Percentiles rank a stretch among this genome's conserved stretches.
Evolutionary conservation across 2,888 invertebrate species (phyloP).

Genomic region (Drosophila fungiperda): DNA sequence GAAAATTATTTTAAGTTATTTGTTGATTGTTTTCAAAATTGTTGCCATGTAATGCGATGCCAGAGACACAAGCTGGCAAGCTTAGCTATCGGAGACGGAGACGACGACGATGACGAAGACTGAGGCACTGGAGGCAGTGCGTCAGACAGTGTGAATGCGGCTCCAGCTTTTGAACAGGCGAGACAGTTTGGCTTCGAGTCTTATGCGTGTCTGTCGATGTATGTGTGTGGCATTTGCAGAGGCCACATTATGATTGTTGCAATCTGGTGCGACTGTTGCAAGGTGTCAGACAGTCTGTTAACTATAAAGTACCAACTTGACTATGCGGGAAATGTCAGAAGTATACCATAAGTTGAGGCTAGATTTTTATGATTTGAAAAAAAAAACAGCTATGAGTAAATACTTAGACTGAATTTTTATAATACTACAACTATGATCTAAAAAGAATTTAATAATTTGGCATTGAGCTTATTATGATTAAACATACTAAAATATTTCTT

Average conservation of each 20-base stretch:
- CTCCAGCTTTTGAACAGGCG: slow-evolving; percentile 57
- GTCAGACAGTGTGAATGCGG: slow-evolving; percentile 60
- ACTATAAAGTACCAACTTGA: slow-evolving; percentile 28
- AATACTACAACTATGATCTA: background rate
- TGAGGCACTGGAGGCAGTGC: slow-evolving; percentile 39
- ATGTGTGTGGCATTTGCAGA: slow-evolving; percentile 41
- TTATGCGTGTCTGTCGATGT: slow-evolving; percentile 22
- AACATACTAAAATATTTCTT: background rate
- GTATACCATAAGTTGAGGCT: slow-evolving; percentile 11
- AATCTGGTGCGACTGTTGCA: slow-evolving; percentile 37
- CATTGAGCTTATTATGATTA: background rate
- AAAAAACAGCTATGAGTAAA: background rate
- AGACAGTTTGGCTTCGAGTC: slow-evolving; percentile 57
- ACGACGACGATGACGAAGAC: slow-evolving; percentile 2
- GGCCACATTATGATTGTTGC: slow-evolving; percentile 29
- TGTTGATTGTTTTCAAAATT: slow-evolving; percentile 74
- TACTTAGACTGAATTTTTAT: background rate
- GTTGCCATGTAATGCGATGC: slow-evolving; percentile 73
- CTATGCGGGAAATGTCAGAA: slow-evolving; percentile 40
- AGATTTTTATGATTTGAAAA: background rate
- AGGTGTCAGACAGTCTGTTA: slow-evolving; percentile 45
- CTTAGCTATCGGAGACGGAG: background rate
- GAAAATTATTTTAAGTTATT: slow-evolving; percentile 75
- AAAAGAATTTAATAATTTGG: background rate
- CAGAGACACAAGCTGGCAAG: slow-evolving; percentile 20